Evolutionary conservation across 2,797 vertebrate species (phyloP).

Genomic region (Micromesistius poutassou): DNA sequence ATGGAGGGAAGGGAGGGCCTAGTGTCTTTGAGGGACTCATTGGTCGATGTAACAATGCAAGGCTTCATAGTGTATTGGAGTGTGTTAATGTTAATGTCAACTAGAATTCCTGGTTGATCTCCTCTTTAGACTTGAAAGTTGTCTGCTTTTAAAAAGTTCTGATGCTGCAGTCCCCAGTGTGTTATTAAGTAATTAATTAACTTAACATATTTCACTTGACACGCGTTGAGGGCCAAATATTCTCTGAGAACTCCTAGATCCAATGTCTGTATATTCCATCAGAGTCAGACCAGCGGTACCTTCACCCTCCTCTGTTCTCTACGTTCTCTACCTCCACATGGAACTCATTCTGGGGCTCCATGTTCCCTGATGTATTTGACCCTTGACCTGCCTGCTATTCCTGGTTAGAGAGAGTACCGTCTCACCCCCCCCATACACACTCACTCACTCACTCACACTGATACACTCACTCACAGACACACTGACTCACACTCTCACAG

Average conservation of each 20-base stretch:
- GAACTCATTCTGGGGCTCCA: constrained; percentile 18
- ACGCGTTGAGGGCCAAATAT: too few relatives aligned
- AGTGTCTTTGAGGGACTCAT: not conserved
- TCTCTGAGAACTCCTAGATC: too few relatives aligned
- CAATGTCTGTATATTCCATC: too few relatives aligned
- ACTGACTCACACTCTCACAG: too few relatives aligned
- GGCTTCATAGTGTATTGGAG: not conserved
- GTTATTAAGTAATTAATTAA: too few relatives aligned
- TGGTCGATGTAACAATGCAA: not conserved
- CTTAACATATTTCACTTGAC: too few relatives aligned
- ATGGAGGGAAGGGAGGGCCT: not conserved
- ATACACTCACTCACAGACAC: too few relatives aligned
- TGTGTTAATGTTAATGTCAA: not conserved
- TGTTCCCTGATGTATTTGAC: constrained; percentile 9
- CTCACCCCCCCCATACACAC: too few relatives aligned
- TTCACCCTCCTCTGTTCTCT: not conserved
- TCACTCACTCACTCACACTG: too few relatives aligned
- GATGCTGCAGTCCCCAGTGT: too few relatives aligned
- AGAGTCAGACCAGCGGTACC: not conserved
- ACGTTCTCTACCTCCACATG: not conserved
- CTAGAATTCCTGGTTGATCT: not conserved
- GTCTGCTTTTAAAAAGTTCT: too few relatives aligned
- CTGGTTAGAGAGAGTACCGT: not conserved
- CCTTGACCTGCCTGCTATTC: constrained; percentile 40
- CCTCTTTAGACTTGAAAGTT: not conserved